Percentiles rank a stretch among this genome's conserved stretches.
phyloP scores from a whole-genome alignment of 1,140 invertebrate species.

The Tetranychus cinnabarinus region DNA sequence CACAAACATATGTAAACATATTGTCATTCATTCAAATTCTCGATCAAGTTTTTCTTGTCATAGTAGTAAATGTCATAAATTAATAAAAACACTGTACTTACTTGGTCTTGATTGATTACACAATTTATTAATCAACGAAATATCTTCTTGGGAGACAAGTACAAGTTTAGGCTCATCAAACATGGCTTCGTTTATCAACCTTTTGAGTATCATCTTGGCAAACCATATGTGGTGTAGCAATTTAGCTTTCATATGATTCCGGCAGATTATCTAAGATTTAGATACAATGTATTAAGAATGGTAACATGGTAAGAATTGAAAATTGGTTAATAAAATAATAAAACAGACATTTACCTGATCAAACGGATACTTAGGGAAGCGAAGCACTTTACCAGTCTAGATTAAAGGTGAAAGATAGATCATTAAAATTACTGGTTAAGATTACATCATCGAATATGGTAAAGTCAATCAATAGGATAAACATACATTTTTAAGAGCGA shows the following conservation, averaged over 20 bases:
- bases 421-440: neutral
- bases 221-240: neutral
- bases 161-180: neutral
- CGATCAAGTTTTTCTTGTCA: too few relatives aligned
- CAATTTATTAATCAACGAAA: neutral
- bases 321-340: too few relatives aligned
- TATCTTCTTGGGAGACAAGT: neutral
- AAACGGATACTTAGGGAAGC: neutral
- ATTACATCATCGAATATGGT: neutral
- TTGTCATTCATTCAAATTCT: too few relatives aligned
- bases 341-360: neutral
- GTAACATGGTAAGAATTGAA: too few relatives aligned
- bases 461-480: neutral
- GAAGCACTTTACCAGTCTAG: neutral
- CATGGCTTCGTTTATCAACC: neutral
- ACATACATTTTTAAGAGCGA: conserved; percentile 8
- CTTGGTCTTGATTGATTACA: neutral
- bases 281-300: too few relatives aligned
- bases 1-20: too few relatives aligned
- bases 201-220: neutral
- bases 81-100: neutral
- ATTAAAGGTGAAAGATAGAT: neutral
- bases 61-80: too few relatives aligned
- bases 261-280: neutral
- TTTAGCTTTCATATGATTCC: neutral